Base-by-base conservation (phyloP, 2,888 invertebrate genomes). In the Drosophila cracens region DNA sequence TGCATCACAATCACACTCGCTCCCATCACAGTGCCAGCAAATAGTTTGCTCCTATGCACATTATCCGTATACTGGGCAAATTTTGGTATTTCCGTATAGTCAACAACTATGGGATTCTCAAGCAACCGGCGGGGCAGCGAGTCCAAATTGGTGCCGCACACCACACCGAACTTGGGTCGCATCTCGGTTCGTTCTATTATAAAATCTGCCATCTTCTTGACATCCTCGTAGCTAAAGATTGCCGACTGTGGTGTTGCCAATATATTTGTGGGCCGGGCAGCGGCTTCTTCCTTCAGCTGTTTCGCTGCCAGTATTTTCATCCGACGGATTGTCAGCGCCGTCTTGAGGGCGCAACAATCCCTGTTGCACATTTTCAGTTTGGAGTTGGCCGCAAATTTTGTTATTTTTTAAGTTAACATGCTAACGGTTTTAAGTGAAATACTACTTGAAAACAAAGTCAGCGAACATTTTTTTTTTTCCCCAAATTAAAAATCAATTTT, bases 1-100 rank as follows among this genome's bases (percentile, higher is more conserved):
- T 99, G 98, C 98, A 99, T 98, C 84, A 98, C 98, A 81, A 99
- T 96, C 0, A 98, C 96, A 0, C 96, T 95, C 5, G 97, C 95
- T 4, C 96, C 96, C n/a, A 95, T 94, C 21, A 99, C 93, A 57
- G 94, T 94, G 2, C 99, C 99, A 91, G 99, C 97, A 46, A 99
- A 97, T 90, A 99, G 93, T 89, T 96, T 95, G 1, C 99, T 99
- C 21, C 95, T 96, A 93, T 98, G 98, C 0, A 98, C 98, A 77
- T 95, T 95, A 0, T 99, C 99, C 65, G 97, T 96, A 79, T 97
- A 97, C 13, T 96, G 93, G 0, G 99, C 99, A 92, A 99, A 99
- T 91, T 98, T 96, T 0, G 99, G 99, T 67, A 99, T 98, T 2
- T 96, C 95, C 84, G 96, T 95, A 92, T 98, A 99, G 0, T 96